Percentiles rank a stretch among this genome's conserved stretches.
Evolutionary conservation across 30 jellyfish, hydroid and myxozoan species (phyloP).

Genomic region (Chrysaora quinquecirrha): DNA sequence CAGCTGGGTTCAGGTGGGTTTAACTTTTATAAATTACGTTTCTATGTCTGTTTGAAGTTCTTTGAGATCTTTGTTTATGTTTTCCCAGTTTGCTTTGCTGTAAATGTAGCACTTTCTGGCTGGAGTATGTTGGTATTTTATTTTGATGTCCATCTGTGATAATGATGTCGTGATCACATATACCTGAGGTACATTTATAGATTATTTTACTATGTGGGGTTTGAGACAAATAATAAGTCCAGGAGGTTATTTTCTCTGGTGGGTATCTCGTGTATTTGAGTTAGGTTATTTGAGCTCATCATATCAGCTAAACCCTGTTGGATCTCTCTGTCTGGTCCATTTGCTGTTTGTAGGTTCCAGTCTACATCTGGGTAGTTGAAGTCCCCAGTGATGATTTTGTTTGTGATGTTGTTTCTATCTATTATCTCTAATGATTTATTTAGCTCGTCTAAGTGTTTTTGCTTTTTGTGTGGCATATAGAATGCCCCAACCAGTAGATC

Average conservation of each 20-base stretch:
- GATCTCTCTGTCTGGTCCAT: constrained; percentile 15
- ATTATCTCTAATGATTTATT: constrained; percentile 17
- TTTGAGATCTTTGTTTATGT: constrained; percentile 9
- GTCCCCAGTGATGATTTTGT: constrained; percentile 35
- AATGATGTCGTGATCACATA: constrained; percentile 41
- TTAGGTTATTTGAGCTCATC: constrained; percentile 24
- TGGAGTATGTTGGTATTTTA: neutral
- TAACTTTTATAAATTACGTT: too few relatives aligned
- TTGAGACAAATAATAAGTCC: constrained; percentile 29
- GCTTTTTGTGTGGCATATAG: neutral
- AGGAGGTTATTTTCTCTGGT: constrained; percentile 15
- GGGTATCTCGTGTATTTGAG: constrained; percentile 14
- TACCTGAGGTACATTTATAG: constrained; percentile 19
- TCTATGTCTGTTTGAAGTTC: neutral
- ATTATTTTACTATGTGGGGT: constrained; percentile 18
- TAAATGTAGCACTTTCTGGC: constrained; percentile 13
- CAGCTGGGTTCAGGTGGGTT: too few relatives aligned
- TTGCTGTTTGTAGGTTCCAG: too few relatives aligned
- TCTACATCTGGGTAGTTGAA: constrained; percentile 18
- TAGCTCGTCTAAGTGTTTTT: neutral
- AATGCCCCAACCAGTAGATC: neutral
- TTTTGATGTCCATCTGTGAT: constrained; percentile 36
- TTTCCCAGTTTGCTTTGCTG: constrained; percentile 16
- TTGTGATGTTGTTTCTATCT: constrained; percentile 29
- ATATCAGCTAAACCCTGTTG: constrained; percentile 21